Evolutionary conservation across 2,113 vertebrate species (phyloP).

Genomic region (Melanotaenia duboulayi): DNA sequence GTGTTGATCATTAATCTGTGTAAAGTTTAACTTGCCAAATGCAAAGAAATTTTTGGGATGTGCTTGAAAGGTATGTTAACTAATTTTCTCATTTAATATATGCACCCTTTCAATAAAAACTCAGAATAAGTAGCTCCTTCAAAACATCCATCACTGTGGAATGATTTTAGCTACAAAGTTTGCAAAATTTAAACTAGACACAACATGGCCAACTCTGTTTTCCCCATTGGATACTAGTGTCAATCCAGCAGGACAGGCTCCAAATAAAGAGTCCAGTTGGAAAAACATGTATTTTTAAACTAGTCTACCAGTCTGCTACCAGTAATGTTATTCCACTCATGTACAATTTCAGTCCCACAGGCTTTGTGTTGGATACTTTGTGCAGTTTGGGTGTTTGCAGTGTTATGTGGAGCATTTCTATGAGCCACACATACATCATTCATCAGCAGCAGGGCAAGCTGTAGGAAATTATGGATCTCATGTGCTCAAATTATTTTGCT

Average conservation of each 20-base stretch:
- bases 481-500: conserved; percentile 18
- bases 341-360: conserved; percentile 35
- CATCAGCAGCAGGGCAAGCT: conserved; percentile 28
- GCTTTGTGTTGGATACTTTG: conserved; percentile 35
- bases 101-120: conserved; percentile 20
- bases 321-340: conserved; percentile 53
- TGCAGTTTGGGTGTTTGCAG: conserved; percentile 25
- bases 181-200: neutral
- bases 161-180: conserved; percentile 3
- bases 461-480: conserved; percentile 22
- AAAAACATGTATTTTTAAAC: conserved; percentile 53
- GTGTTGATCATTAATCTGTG: conserved; percentile 2
- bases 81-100: conserved; percentile 6
- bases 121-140: conserved; percentile 8
- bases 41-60: neutral
- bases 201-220: conserved; percentile 1
- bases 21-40: conserved; percentile 24
- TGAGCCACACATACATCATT: conserved; percentile 26
- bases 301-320: conserved; percentile 41
- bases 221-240: conserved; percentile 5
- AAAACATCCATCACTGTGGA: conserved; percentile 3
- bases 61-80: conserved; percentile 7
- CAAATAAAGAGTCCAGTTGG: conserved; percentile 49
- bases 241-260: conserved; percentile 25
- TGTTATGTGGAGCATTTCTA: conserved; percentile 33